Conservation (phyloP, 1,140 invertebrate genomes). For the Rhopalosiphum maidis region DNA sequence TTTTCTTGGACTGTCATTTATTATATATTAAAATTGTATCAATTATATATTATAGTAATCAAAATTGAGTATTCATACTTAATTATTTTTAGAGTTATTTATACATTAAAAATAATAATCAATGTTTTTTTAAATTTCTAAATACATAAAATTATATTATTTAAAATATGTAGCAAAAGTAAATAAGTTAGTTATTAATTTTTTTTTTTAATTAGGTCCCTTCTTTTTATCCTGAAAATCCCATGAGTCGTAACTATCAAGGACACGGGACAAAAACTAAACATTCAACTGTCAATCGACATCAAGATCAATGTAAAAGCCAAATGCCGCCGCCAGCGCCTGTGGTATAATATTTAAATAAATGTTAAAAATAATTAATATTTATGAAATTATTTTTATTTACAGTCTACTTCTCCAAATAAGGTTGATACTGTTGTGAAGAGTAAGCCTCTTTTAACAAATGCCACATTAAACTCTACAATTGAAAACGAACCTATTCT, state of each 20-base stretch:
- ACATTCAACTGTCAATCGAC: constrained; percentile 1
- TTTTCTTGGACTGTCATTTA: too few relatives aligned
- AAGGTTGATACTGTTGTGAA: neutral
- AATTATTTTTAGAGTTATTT: too few relatives aligned
- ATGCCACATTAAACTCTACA: neutral
- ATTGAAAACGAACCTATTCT: neutral
- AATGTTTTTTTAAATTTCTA: too few relatives aligned
- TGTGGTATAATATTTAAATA: constrained; percentile 6
- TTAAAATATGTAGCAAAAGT: neutral
- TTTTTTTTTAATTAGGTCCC: constrained; percentile 37
- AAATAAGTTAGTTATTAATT: neutral
- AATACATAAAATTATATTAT: neutral
- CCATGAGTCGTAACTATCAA: constrained; percentile 24
- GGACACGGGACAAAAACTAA: constrained; percentile 47
- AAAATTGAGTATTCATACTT: too few relatives aligned
- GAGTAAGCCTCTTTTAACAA: neutral
- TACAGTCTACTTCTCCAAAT: neutral
- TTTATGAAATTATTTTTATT: neutral
- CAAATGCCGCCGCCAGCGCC: neutral
- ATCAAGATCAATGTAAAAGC: constrained; percentile 25
- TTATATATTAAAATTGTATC: too few relatives aligned
- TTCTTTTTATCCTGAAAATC: constrained; percentile 38
- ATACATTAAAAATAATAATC: too few relatives aligned
- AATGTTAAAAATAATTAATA: neutral
- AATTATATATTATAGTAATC: too few relatives aligned